Evolutionary conservation across 2,888 invertebrate genomes (phyloP), one percentile per base, ranked within the genome.

Genomic region (Seira musarum): DNA sequence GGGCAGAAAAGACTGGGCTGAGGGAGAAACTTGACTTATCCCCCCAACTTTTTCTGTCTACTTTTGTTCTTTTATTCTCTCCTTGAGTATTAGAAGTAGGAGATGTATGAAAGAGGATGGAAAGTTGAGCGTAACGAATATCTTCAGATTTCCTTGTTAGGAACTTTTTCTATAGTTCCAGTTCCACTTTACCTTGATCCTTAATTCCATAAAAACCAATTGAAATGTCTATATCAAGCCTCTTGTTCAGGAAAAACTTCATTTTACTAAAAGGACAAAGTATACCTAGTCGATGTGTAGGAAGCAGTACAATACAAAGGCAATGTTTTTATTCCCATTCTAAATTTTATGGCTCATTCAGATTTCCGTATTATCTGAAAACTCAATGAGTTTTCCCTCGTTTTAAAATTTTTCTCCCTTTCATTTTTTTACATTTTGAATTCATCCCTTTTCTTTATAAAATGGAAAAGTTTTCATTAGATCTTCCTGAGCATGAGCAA

Each of bases 21-120:
- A 64, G 61, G 22, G 24, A 68, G 10, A 73, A 72, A 80, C 65
- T 74, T 80, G 66, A 74, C 66, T 75, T 75, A 70, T 80, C 69
- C 64, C 8, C 30, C 30, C 61, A 60, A 24, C 61, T 61, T 21
- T 35, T 25, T 25, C 22, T 30, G 22, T 46, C 65, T 40, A 40
- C 60, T 21, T 60, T 60, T 60, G 60, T 60, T 60, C 60, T 60
- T 22, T 22, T 22, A 49, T 49, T 49, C 49, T 49, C 17, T 49
- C 3, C 49, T 49, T 49, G 49, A 49, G 49, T 49, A n/a, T n/a
- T n/a, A 40, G 13, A 40, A 40, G 40, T n/a, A n/a, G n/a, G n/a
- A 49, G 49, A 49, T 22, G 60, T 5, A 60, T 60, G 60, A 60
- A 60, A 60, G 60, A 60, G 60, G 60, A 60, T 60, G 60, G 60